Evolutionary conservation across 2,797 vertebrate species (phyloP), one percentile per base, ranked within the genome.

Genomic region (Podarcis siculus): DNA sequence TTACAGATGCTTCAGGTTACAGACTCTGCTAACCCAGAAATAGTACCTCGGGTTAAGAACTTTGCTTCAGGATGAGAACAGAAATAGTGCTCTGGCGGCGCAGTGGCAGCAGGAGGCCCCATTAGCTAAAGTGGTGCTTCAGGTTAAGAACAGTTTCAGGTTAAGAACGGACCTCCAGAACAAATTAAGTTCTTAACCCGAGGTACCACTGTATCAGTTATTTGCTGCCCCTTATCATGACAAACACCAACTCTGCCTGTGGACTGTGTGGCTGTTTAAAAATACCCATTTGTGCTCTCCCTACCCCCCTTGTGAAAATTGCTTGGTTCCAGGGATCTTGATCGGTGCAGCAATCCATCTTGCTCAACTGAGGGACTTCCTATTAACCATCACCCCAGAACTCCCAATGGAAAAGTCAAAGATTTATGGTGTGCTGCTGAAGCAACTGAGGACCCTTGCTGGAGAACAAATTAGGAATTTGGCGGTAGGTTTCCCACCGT

Each of bases 401-500:
- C 93, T 97, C 69, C 95, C 96, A 0, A 83, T 87, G 55, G 97
- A 98, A 92, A 97, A 97, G 92, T 97, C 97, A 0, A 97, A 97
- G 80, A 95, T 95, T 17, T 97, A 97, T 92, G 75, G 30, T 23
- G 97, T 97, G 49, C 94, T 99, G 81, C 91, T 97, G 89, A 96
- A 97, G 85, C 98, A 98, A 90, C 95, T 98, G 92, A 90, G 92
- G 27, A 96, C 96, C 66, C 92, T 98, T 73, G 98, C 97, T 35
- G 98, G 97, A 89, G 95, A 96, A 89, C 98, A 98, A 96, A 98
- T 98, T 92, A 97, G 98, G 13, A 98, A 97, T 23, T 96, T 98
- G 78, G 98, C 97, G 0, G 98, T 98, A 93, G 79, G 97, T 95
- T 90, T 89, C 82, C n/a, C 66, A 72, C 55, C 3, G 32, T 49